phyloP scores from a whole-genome alignment of 1,140 invertebrate species.

The Nymphalis io region DNA sequence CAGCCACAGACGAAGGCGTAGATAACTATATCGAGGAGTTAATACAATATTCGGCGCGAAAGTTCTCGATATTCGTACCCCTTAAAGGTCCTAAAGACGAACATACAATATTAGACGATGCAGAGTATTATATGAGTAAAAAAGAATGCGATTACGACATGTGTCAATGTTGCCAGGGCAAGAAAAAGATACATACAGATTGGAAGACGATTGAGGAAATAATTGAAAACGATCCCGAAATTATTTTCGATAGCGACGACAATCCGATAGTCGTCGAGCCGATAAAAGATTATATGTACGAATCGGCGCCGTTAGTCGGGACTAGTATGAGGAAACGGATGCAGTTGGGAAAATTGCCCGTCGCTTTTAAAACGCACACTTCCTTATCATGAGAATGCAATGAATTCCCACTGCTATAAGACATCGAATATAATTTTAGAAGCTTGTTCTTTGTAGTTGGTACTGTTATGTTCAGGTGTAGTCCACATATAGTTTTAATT shows the following conservation, averaged over 20 bases:
- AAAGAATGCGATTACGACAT: conserved; percentile 70
- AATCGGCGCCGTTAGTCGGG: conserved; percentile 1
- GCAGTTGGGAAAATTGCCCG: conserved; percentile 51
- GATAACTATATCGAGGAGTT: conserved; percentile 58
- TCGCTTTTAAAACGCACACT: conserved; percentile 52
- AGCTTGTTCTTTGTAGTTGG: neutral
- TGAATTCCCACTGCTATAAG: neutral
- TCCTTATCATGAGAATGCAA: conserved; percentile 38
- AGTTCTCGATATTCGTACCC: conserved; percentile 64
- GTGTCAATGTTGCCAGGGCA: conserved; percentile 64
- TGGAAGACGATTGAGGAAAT: conserved; percentile 74
- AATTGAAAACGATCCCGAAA: conserved; percentile 75
- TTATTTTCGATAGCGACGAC: conserved; percentile 71
- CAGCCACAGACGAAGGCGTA: conserved; percentile 47
- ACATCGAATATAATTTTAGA: conserved; percentile 8
- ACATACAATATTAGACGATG: conserved; percentile 68
- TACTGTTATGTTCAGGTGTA: conserved; percentile 9
- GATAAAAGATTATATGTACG: conserved; percentile 21
- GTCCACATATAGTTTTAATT: neutral
- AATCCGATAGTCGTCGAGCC: conserved; percentile 62
- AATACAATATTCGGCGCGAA: conserved; percentile 61
- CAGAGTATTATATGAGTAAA: conserved; percentile 67
- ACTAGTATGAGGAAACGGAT: conserved; percentile 40
- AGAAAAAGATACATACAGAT: conserved; percentile 62
- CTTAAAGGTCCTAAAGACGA: conserved; percentile 52